A percentile compares a stretch with the other conserved stretches of the same genome.
phyloP scores from a whole-genome alignment of 1,140 invertebrate species.

The Zaprionus africanus region DNA sequence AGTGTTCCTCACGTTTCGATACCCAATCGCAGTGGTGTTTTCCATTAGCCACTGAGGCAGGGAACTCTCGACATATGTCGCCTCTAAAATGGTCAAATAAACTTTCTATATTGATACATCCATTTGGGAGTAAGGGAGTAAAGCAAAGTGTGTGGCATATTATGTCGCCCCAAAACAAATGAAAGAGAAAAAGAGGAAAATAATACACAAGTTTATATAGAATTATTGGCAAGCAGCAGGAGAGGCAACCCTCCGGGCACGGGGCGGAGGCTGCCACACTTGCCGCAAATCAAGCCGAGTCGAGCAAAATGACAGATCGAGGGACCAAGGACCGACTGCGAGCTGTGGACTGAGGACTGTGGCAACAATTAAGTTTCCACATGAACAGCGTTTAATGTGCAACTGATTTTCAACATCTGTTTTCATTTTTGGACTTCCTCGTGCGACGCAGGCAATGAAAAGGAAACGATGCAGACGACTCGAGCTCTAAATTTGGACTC shows the following conservation, averaged over 20 bases:
- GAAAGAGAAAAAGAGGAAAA: slow-evolving; percentile 25
- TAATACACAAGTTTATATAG: slow-evolving; percentile 16
- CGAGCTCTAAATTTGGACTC: slow-evolving; percentile 66
- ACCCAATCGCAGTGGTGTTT: neutral
- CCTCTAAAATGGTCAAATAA: slow-evolving; percentile 42
- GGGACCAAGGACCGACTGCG: slow-evolving; percentile 17
- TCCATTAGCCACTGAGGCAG: neutral
- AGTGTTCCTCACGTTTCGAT: neutral
- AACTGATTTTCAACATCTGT: slow-evolving; percentile 83
- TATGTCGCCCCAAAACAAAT: slow-evolving; percentile 35
- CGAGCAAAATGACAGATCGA: slow-evolving; percentile 59
- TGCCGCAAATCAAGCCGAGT: slow-evolving; percentile 49
- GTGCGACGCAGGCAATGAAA: slow-evolving; percentile 61
- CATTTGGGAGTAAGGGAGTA: neutral
- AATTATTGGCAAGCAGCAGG: slow-evolving; percentile 51
- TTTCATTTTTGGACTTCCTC: slow-evolving; percentile 75
- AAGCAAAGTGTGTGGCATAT: slow-evolving; percentile 19
- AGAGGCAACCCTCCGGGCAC: slow-evolving; percentile 41
- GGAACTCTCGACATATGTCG: slow-evolving; percentile 43
- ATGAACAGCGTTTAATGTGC: slow-evolving; percentile 81
- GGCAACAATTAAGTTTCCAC: slow-evolving; percentile 83
- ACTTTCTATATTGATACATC: slow-evolving; percentile 41
- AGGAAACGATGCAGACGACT: slow-evolving; percentile 72
- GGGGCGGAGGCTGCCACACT: slow-evolving; percentile 27
- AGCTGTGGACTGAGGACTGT: slow-evolving; percentile 38